A percentile compares a stretch with the other conserved stretches of the same genome.
These are phyloP conservation scores for Eupeodes luniger DNA, from an alignment of 2,888 invertebrate species.

Conservation along the genomic window DNA sequence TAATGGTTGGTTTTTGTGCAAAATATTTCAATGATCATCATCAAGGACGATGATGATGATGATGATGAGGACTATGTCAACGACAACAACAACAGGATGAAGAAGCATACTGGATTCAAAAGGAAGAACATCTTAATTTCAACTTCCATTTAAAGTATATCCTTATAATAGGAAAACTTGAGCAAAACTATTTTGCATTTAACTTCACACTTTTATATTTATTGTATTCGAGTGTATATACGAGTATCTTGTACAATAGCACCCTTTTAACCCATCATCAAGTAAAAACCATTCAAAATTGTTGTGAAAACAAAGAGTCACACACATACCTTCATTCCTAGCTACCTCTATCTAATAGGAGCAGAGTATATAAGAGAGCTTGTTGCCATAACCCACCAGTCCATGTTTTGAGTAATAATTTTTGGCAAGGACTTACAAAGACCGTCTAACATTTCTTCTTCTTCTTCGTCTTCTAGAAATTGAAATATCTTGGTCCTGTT, in stretches of 20 bases:
- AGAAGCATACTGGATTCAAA: neutral
- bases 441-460: slow-evolving; percentile 39
- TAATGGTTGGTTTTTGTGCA: slow-evolving; percentile 16
- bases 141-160: slow-evolving; percentile 59
- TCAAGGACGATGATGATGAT: neutral
- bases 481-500: neutral
- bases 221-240: too few species aligned
- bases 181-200: slow-evolving; percentile 53
- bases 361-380: neutral
- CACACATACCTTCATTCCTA: slow-evolving; percentile 24
- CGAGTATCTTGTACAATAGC: neutral
- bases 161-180: slow-evolving; percentile 58
- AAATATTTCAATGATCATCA: slow-evolving; percentile 28
- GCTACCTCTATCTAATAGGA: too few species aligned
- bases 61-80: slow-evolving; percentile 5
- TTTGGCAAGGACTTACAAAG: slow-evolving; percentile 56
- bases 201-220: slow-evolving; percentile 16
- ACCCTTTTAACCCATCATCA: neutral
- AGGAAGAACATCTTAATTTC: slow-evolving; percentile 67
- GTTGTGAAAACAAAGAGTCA: slow-evolving; percentile 60
- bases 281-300: slow-evolving; percentile 22
- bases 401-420: slow-evolving; percentile 31
- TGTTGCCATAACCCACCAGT: neutral
- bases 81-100: slow-evolving; percentile 2
- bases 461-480: neutral